These are phyloP conservation scores for Uria aalge DNA, from an alignment of 2,113 vertebrate species.

Conservation along the genomic window DNA sequence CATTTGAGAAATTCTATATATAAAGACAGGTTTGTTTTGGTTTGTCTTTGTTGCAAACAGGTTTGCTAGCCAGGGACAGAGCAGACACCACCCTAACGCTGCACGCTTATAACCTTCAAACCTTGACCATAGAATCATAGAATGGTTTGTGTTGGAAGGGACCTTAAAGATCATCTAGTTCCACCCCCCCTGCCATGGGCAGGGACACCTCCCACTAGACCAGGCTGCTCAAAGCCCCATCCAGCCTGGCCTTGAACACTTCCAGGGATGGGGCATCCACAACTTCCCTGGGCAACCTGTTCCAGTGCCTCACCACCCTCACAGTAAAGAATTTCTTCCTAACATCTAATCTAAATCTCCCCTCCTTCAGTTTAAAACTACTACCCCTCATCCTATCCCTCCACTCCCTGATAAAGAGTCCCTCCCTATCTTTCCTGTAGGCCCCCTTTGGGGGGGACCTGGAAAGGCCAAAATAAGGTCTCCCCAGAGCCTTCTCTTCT, in stretches of 20 bases:
- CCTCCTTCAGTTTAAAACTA: neutral
- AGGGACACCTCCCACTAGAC: neutral
- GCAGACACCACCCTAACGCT: rapidly evolving
- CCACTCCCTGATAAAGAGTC: neutral
- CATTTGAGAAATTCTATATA: neutral
- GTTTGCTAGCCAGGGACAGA: neutral
- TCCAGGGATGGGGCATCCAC: neutral
- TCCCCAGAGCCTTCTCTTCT: neutral
- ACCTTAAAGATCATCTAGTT: neutral
- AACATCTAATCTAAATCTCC: neutral
- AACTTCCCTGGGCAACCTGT: neutral
- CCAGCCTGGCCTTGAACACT: neutral
- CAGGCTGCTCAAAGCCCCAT: neutral
- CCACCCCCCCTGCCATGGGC: neutral
- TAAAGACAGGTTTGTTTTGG: neutral
- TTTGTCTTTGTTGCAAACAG: neutral
- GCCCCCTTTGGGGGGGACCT: neutral
- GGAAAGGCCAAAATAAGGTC: neutral
- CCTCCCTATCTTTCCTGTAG: neutral
- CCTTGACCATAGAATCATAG: neutral
- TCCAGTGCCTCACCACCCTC: neutral
- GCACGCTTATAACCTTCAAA: neutral
- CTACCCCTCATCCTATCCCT: neutral
- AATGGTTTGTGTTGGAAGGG: neutral
- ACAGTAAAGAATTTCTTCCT: neutral